Base-by-base conservation (phyloP, 1,140 invertebrate species). In the Bombus vancouverensis region DNA sequence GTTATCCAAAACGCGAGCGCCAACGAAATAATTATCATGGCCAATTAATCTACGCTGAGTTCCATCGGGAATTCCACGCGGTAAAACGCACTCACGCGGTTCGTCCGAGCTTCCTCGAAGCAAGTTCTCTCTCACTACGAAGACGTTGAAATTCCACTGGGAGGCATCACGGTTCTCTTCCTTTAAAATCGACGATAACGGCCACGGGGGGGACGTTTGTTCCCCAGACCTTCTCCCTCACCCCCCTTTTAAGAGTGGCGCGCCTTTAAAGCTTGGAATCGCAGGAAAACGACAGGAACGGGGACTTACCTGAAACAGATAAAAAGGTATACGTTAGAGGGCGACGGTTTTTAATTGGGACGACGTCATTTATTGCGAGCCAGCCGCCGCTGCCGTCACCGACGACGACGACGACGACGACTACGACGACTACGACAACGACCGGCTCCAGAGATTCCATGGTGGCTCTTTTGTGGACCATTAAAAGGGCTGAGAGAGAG, bases 241-340 rank as follows among this genome's bases (percentile, higher is more conserved):
- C 66, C 22, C 37, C 25, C 4, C 25, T 32, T 37, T 75, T 37
- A 75, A 75, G 59, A n/a, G 71, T 25, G 44, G 28, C 32, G 22
- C 25, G 25, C 47, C 70, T 88, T 88, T 75, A 83, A 39, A 68
- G 47, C 62, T 44, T 65, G 42, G 77, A 75, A 57, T 87, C 65
- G 68, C 13, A 18, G 74, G 81, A 25, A 37, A 42, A 79, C 47
- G 76, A 81, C 47, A n/a, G 77, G 4, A 18, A 32, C 47, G 47
- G 47, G 39, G 83, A 89, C 89, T 90, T 80, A 91, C 87, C 85
- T 81, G 86, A 91, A 90, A 90, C 81, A 91, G 81, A 91, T 87
- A 90, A 85, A 89, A 89, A 86, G 57, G 71, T 75, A 62, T 80
- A 62, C 39, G 83, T 92, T 90, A 87, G 82, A 86, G 81, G 81